Percentiles rank a stretch among this genome's conserved stretches.
Evolutionary conservation across 2,888 invertebrate species (phyloP).

Genomic region (Meteorus colon): DNA sequence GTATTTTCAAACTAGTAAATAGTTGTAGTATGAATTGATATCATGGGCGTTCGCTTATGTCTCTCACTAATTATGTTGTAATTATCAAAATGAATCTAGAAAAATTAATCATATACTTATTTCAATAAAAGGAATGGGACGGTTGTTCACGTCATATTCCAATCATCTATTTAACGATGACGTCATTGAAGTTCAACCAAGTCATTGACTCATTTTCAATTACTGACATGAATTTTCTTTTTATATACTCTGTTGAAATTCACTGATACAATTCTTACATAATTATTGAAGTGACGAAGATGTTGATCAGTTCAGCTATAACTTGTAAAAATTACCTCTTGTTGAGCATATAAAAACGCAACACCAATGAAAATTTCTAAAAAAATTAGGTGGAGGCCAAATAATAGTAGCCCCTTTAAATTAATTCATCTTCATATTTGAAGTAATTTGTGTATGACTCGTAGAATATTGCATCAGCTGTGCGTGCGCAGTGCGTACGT

Average conservation of each 20-base stretch:
- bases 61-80: background rate
- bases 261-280: background rate
- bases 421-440: slow-evolving; percentile 9
- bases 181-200: background rate
- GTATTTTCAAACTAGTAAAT: background rate
- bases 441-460: background rate
- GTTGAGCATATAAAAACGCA: too few species aligned
- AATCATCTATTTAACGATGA: background rate
- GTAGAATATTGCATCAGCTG: slow-evolving; percentile 52
- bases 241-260: too few species aligned
- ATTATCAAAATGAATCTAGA: background rate
- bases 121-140: background rate
- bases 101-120: background rate
- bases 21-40: background rate
- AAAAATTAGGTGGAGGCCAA: too few species aligned
- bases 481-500: slow-evolving; percentile 43
- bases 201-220: background rate
- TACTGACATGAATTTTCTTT: too few species aligned
- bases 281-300: background rate
- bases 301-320: background rate
- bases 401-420: background rate
- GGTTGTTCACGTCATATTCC: background rate
- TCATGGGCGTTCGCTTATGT: background rate
- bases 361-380: too few species aligned
- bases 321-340: too few species aligned